These are phyloP conservation scores for Pipistrellus pipistrellus DNA, from an alignment of 2,797 vertebrate species.

Conservation along the genomic window DNA sequence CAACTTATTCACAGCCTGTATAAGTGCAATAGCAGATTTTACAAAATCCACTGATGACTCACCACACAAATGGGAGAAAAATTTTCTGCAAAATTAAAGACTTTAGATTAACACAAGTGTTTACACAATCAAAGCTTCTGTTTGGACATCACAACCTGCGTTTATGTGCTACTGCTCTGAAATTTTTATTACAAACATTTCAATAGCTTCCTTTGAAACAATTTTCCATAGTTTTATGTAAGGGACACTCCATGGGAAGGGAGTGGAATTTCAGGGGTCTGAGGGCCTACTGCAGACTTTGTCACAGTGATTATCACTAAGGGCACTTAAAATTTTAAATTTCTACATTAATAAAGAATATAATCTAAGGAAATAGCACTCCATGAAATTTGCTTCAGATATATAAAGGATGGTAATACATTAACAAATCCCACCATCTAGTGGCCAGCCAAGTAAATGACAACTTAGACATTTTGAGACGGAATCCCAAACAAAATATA, in stretches of 20 bases:
- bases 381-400: neutral
- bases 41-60: neutral
- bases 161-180: neutral
- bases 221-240: neutral
- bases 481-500: neutral
- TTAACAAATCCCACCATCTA: conserved; percentile 76
- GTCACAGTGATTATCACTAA: neutral
- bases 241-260: neutral
- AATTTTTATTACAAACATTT: neutral
- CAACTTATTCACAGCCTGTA: neutral
- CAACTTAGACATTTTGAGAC: conserved; percentile 1
- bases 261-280: neutral
- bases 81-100: conserved; percentile 35
- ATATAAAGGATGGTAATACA: conserved; percentile 21
- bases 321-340: neutral
- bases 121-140: neutral
- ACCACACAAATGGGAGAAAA: neutral
- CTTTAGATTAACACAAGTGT: neutral
- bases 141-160: neutral
- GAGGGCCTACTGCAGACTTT: neutral
- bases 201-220: conserved; percentile 23
- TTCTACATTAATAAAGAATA: conserved; percentile 25
- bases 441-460: conserved; percentile 68
- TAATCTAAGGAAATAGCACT: neutral
- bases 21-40: neutral